Evolutionary conservation across 2,797 vertebrate genomes (phyloP).

Genomic region (Pogonophryne albipinna): DNA sequence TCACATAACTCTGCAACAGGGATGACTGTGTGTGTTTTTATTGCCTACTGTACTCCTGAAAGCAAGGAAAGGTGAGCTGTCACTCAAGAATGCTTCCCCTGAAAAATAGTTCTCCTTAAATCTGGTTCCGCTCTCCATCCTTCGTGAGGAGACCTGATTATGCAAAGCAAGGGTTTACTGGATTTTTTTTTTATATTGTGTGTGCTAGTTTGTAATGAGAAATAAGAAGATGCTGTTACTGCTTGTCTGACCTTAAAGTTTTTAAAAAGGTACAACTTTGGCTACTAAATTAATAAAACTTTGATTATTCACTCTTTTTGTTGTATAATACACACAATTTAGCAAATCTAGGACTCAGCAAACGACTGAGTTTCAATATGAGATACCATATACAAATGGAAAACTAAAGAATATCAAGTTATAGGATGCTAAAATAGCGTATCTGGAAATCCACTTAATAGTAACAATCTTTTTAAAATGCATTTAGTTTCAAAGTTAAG

Average conservation of each 20-base stretch:
- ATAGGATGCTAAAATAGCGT: neutral
- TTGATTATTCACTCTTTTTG: neutral
- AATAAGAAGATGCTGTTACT: neutral
- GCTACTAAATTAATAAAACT: neutral
- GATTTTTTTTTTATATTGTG: conserved; percentile 3
- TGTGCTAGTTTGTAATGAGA: neutral
- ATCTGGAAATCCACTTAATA: neutral
- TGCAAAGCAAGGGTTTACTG: conserved; percentile 33
- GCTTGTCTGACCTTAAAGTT: neutral
- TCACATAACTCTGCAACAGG: conserved; percentile 45
- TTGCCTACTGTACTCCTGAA: conserved; percentile 61
- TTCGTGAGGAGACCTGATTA: conserved; percentile 26
- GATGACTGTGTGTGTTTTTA: conserved; percentile 56
- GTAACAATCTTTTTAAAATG: neutral
- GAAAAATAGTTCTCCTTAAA: conserved; percentile 53
- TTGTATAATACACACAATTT: conserved; percentile 12
- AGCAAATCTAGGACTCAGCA: conserved; percentile 25
- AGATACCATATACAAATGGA: neutral
- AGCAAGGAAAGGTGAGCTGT: conserved; percentile 69
- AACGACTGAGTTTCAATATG: conserved; percentile 16
- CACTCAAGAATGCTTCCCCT: conserved; percentile 75
- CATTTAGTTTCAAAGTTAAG: conserved; percentile 1
- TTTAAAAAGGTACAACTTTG: neutral
- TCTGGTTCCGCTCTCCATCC: conserved; percentile 16
- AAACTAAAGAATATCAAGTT: neutral